Conservation (phyloP, 2,888 invertebrate genomes). For the Chrysotoxum bicinctum region DNA sequence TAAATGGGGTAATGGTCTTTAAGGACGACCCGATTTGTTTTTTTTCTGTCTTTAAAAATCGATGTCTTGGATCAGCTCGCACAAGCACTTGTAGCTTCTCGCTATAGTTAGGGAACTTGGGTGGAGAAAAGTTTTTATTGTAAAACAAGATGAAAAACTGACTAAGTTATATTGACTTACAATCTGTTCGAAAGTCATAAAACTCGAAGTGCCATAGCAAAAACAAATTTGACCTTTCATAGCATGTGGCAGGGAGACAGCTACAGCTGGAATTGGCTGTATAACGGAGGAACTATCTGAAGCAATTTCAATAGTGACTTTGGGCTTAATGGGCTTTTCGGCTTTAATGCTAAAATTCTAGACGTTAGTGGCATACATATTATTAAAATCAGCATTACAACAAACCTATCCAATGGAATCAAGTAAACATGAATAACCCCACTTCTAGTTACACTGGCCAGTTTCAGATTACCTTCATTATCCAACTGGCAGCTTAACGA, state of each 20-base stretch:
- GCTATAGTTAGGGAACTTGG: slow-evolving; percentile 82
- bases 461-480: slow-evolving; percentile 82
- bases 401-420: slow-evolving; percentile 87
- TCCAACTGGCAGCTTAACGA: slow-evolving; percentile 83
- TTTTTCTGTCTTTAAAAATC: slow-evolving; percentile 72
- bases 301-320: slow-evolving; percentile 84
- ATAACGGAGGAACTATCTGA: slow-evolving; percentile 83
- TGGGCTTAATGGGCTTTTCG: slow-evolving; percentile 86
- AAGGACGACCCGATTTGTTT: slow-evolving; percentile 70
- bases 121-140: neutral
- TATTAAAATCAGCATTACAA: neutral
- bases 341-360: slow-evolving; percentile 76
- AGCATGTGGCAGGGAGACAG: slow-evolving; percentile 79
- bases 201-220: slow-evolving; percentile 84
- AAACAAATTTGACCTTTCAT: slow-evolving; percentile 82
- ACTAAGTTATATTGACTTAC: slow-evolving; percentile 77
- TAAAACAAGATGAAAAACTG: neutral
- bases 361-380: neutral
- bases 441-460: slow-evolving; percentile 85
- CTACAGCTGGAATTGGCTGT: slow-evolving; percentile 83
- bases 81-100: slow-evolving; percentile 83
- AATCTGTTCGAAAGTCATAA: slow-evolving; percentile 84
- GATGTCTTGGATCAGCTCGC: slow-evolving; percentile 78
- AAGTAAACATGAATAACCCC: slow-evolving; percentile 91
- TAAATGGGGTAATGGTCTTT: slow-evolving; percentile 77